Evolutionary conservation across 2,888 invertebrate genomes (phyloP).

Genomic region (Gonocerus acuteangulatus): DNA sequence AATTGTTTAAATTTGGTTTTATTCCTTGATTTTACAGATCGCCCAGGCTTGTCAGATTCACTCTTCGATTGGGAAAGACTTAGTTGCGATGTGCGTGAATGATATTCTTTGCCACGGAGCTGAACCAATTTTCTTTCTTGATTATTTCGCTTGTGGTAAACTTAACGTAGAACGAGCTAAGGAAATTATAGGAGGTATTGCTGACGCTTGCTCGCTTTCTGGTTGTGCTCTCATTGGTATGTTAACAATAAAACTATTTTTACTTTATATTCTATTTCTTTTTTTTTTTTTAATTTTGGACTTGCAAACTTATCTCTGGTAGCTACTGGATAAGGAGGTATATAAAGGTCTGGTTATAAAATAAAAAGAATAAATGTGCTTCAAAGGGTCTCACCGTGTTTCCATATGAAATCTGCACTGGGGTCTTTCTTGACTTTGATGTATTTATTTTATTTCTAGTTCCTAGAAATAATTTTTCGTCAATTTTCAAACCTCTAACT

Average conservation of each 20-base stretch:
- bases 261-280: neutral
- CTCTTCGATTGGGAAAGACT: constrained; percentile 81
- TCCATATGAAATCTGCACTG: too few relatives aligned
- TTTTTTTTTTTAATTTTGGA: too few relatives aligned
- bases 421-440: too few relatives aligned
- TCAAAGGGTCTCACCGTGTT: too few relatives aligned
- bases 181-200: constrained; percentile 75
- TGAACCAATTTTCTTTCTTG: constrained; percentile 90
- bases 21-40: too few relatives aligned
- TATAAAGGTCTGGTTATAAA: neutral
- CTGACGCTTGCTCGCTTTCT: constrained; percentile 76
- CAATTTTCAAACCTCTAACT: too few relatives aligned
- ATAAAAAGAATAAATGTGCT: too few relatives aligned
- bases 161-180: constrained; percentile 69
- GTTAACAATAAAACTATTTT: constrained; percentile 19
- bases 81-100: constrained; percentile 98
- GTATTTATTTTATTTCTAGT: too few relatives aligned
- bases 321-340: too few relatives aligned
- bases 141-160: constrained; percentile 90
- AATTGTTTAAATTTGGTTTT: too few relatives aligned
- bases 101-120: constrained; percentile 93
- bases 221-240: constrained; percentile 82
- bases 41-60: constrained; percentile 72
- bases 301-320: too few relatives aligned
- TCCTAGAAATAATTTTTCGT: too few relatives aligned